A percentile compares a stretch with the other conserved stretches of the same genome.
Conservation (phyloP, 2,113 vertebrate genomes). For the Vicugna pacos region DNA sequence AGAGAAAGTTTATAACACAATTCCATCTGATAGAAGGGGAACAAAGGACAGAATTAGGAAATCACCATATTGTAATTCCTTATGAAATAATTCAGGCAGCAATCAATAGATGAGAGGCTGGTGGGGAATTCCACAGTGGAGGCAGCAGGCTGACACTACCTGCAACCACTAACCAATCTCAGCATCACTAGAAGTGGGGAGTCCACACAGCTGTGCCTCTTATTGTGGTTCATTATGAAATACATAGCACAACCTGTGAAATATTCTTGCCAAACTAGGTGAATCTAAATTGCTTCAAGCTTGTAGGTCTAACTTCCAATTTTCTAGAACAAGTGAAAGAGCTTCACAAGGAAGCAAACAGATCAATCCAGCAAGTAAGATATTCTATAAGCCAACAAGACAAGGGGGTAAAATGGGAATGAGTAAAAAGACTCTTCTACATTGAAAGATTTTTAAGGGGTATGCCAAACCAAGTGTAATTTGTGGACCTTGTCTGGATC, state of each 20-base stretch:
- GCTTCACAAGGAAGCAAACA: neutral
- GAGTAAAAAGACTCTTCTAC: neutral
- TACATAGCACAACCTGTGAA: neutral
- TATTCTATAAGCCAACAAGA: neutral
- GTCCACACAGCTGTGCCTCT: neutral
- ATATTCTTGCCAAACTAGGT: slow-evolving; percentile 18
- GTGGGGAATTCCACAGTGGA: neutral
- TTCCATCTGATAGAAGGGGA: neutral
- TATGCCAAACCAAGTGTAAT: neutral
- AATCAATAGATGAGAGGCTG: neutral
- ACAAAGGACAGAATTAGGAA: neutral
- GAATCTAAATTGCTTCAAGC: neutral
- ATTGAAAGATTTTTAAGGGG: neutral
- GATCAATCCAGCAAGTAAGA: neutral
- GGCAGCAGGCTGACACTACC: neutral
- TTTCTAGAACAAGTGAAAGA: slow-evolving; percentile 15
- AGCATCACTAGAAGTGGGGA: neutral
- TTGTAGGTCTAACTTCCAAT: slow-evolving; percentile 6
- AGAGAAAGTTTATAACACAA: slow-evolving; percentile 10
- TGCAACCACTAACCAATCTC: neutral
- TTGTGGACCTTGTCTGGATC: neutral
- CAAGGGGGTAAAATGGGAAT: neutral
- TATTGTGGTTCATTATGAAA: neutral
- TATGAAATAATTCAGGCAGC: neutral
- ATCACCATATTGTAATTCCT: neutral